Conservation (phyloP, 2,888 invertebrate species). For the Leptinotarsa tumamoca region DNA sequence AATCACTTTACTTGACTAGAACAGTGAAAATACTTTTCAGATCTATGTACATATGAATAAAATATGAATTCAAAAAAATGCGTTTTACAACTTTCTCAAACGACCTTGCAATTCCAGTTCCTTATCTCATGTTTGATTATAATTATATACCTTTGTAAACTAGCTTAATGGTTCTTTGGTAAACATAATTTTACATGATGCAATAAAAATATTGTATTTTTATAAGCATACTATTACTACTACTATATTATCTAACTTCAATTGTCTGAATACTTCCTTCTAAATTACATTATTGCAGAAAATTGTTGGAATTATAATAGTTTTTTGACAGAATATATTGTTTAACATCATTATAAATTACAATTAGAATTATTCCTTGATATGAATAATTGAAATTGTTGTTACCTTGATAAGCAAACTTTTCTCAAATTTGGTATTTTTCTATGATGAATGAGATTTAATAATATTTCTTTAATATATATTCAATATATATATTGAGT, state of each 20-base stretch:
- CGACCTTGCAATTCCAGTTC: constrained; percentile 16
- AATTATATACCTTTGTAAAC: constrained; percentile 13
- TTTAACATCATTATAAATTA: not conserved
- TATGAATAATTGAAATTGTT: not conserved
- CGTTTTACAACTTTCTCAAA: constrained; percentile 27
- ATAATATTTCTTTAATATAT: not conserved
- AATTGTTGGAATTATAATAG: not conserved
- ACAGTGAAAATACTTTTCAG: not conserved
- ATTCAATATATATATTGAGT: too few relatives aligned
- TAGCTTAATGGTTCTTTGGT: constrained; percentile 16
- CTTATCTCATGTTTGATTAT: constrained; percentile 11
- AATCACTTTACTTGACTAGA: not conserved
- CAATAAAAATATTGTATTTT: constrained; percentile 13
- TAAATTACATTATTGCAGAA: not conserved
- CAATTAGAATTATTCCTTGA: not conserved
- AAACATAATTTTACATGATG: constrained; percentile 20
- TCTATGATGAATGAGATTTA: not conserved
- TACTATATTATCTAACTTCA: constrained; percentile 7
- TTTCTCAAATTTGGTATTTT: not conserved
- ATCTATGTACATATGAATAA: constrained; percentile 2
- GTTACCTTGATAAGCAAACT: too few relatives aligned
- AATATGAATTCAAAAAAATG: constrained; percentile 1
- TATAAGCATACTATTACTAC: constrained; percentile 6
- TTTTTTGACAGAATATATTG: not conserved
- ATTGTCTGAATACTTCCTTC: not conserved